Conservation (phyloP, 2,888 invertebrate species). For the Hydraecia micacea region DNA sequence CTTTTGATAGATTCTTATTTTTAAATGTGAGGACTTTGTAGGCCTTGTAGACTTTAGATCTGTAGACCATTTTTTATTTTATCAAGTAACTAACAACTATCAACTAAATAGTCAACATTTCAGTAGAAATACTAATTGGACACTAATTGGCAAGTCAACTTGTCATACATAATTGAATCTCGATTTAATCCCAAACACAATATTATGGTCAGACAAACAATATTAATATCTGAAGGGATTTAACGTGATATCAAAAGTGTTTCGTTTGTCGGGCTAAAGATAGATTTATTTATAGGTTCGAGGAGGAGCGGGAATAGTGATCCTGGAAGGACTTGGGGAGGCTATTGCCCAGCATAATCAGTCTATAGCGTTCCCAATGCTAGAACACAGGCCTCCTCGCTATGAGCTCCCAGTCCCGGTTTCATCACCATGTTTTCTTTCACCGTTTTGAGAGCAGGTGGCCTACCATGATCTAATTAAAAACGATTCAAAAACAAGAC, state of each 20-base stretch:
- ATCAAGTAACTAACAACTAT: not conserved
- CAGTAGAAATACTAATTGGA: constrained; percentile 15
- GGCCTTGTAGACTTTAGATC: too few relatives aligned
- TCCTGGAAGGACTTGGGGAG: not conserved
- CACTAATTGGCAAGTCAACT: constrained; percentile 18
- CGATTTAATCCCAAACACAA: constrained; percentile 1
- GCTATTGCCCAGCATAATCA: not conserved
- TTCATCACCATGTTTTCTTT: not conserved
- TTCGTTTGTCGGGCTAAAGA: not conserved
- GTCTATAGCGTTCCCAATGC: too few relatives aligned
- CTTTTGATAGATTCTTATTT: too few relatives aligned
- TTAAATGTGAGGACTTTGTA: too few relatives aligned
- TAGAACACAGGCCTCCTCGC: too few relatives aligned
- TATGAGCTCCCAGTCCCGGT: too few relatives aligned
- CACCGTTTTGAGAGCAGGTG: not conserved
- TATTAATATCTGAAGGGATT: constrained; percentile 1
- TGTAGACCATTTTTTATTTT: too few relatives aligned
- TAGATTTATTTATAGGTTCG: not conserved
- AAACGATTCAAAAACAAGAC: too few relatives aligned
- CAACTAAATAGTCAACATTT: constrained; percentile 18
- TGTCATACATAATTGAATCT: not conserved
- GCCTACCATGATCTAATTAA: too few relatives aligned
- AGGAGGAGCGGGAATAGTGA: not conserved
- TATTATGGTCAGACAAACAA: not conserved
- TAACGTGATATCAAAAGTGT: not conserved